Conservation (phyloP, 2,888 invertebrate genomes). For the Tridacna crocea region DNA sequence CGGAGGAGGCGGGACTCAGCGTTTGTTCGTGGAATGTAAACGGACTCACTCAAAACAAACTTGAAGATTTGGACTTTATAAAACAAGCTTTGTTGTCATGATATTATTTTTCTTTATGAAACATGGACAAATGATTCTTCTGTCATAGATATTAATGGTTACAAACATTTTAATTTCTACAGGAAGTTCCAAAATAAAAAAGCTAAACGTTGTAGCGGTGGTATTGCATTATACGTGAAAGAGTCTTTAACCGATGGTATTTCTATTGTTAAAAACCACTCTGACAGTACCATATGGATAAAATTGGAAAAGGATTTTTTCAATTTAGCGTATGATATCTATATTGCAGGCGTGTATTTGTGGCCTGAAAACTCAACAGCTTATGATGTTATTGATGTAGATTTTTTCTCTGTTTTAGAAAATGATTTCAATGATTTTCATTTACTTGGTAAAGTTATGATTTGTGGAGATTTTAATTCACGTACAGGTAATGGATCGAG, state of each 20-base stretch:
- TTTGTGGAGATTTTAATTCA: constrained; percentile 22
- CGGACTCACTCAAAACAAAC: too few relatives aligned
- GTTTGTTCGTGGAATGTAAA: too few relatives aligned
- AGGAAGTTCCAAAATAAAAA: constrained; percentile 7
- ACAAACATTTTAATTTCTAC: background rate
- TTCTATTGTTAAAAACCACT: background rate
- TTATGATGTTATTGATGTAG: constrained; percentile 1
- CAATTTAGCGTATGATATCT: background rate
- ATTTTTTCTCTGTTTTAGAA: constrained; percentile 5
- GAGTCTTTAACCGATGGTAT: background rate
- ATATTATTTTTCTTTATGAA: constrained; percentile 11
- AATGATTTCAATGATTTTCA: constrained; percentile 15
- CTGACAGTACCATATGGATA: background rate
- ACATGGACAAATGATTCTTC: background rate
- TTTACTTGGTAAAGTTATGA: background rate
- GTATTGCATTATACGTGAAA: background rate
- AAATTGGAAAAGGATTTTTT: background rate
- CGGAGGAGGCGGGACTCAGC: too few relatives aligned
- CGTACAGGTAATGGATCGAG: background rate
- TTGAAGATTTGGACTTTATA: too few relatives aligned
- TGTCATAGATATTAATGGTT: background rate
- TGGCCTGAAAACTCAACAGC: too few relatives aligned
- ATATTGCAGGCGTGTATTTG: too few relatives aligned
- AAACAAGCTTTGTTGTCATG: too few relatives aligned
- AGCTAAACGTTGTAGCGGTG: background rate